Conservation (phyloP, 2,797 vertebrate species). For the Sebastes oblongus region DNA sequence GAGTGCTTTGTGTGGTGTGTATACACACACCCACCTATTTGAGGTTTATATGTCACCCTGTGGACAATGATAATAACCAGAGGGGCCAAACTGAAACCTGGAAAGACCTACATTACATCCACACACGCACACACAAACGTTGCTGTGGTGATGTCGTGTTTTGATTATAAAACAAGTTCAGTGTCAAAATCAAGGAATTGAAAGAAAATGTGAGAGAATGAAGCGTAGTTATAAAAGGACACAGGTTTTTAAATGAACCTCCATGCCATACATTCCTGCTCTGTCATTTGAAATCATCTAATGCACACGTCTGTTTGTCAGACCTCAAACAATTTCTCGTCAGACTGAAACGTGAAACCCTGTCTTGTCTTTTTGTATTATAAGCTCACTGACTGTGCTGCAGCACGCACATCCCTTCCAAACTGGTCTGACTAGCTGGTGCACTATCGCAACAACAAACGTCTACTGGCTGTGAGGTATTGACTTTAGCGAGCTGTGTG, state of each 20-base stretch:
- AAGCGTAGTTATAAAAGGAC: background rate
- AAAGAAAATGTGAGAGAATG: rapidly evolving
- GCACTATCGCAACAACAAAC: conserved; percentile 1
- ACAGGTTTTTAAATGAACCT: background rate
- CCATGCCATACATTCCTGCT: background rate
- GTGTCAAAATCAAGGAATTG: background rate
- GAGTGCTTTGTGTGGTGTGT: conserved; percentile 24
- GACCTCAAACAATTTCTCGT: background rate
- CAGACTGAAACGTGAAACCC: conserved; percentile 34
- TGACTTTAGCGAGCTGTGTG: background rate
- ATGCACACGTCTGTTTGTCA: background rate
- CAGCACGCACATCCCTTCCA: background rate
- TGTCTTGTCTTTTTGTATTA: conserved; percentile 13
- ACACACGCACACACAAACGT: background rate
- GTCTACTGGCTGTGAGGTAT: background rate
- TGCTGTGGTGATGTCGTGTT: background rate
- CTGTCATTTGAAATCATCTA: background rate
- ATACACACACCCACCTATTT: conserved; percentile 14
- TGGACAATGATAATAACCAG: conserved; percentile 34
- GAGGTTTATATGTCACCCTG: conserved; percentile 17
- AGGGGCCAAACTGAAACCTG: conserved; percentile 45
- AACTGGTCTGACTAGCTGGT: conserved; percentile 67
- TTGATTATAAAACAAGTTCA: background rate
- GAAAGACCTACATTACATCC: background rate
- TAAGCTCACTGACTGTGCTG: background rate